These are phyloP conservation scores for Dendrolimus houi DNA, from an alignment of 2,888 invertebrate genomes.

Conservation along the genomic window DNA sequence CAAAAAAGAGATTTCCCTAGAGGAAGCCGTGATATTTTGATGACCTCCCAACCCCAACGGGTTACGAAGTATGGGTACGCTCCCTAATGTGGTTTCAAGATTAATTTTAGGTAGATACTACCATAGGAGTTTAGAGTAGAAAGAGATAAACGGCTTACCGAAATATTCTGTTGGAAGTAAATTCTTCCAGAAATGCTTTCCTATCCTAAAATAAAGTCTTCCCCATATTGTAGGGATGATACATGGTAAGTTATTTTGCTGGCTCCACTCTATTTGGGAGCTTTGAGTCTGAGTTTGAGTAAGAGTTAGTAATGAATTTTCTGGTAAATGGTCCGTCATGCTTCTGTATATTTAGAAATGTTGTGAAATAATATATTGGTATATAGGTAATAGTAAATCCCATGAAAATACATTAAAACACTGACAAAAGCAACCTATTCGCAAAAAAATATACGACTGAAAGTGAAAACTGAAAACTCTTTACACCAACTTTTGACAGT, in stretches of 20 bases:
- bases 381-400: too few species aligned
- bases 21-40: not conserved
- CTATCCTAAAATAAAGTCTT: constrained; percentile 58
- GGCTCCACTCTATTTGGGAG: constrained; percentile 66
- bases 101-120: too few species aligned
- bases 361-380: too few species aligned
- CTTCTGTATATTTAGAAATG: constrained; percentile 4
- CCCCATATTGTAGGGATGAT: constrained; percentile 71
- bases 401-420: too few species aligned
- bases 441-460: too few species aligned
- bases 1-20: not conserved
- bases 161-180: constrained; percentile 44
- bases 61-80: too few species aligned
- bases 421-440: too few species aligned
- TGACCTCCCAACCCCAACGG: too few species aligned
- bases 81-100: too few species aligned
- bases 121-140: too few species aligned
- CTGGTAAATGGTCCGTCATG: constrained; percentile 49
- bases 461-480: too few species aligned
- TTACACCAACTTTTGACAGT: too few species aligned
- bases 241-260: constrained; percentile 45
- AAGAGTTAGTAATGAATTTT: constrained; percentile 15
- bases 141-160: constrained; percentile 32
- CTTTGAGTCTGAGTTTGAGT: constrained; percentile 70
- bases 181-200: constrained; percentile 49